Evolutionary conservation across 2,797 vertebrate genomes (phyloP).

Genomic region (Jordanella pulchra): DNA sequence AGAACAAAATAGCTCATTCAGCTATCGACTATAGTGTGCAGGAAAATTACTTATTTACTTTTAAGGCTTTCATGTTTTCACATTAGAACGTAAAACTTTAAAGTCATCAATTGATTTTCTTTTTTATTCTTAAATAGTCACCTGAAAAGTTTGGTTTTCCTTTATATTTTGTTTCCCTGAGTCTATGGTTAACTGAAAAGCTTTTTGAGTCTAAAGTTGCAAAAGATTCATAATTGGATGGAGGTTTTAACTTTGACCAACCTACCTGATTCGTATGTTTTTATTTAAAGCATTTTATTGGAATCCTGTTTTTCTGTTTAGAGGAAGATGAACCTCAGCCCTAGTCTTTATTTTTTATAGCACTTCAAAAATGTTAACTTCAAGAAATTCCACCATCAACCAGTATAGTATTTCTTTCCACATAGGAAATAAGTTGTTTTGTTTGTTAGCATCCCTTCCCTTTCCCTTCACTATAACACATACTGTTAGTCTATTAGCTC

Average conservation of each 20-base stretch:
- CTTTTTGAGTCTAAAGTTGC: neutral
- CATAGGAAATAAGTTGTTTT: neutral
- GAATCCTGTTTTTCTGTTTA: neutral
- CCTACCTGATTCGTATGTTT: neutral
- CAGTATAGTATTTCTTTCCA: too few species aligned
- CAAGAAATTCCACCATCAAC: too few species aligned
- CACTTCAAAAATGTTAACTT: too few species aligned
- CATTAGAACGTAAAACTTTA: too few species aligned
- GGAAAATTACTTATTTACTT: too few species aligned
- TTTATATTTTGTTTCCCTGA: too few species aligned
- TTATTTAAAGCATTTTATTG: neutral
- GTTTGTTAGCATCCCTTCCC: neutral
- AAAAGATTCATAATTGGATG: neutral
- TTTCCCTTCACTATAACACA: neutral
- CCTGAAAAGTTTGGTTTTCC: too few species aligned
- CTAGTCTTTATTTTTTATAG: neutral
- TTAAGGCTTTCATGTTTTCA: too few species aligned
- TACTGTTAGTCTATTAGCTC: neutral
- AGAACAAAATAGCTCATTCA: constrained; percentile 30
- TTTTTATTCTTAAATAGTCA: too few species aligned
- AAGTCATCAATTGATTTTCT: too few species aligned
- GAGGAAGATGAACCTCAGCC: neutral
- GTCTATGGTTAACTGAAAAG: too few species aligned
- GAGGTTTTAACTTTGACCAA: neutral
- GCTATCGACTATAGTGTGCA: neutral